Evolutionary conservation across 1,140 invertebrate species (phyloP), one percentile per base, ranked within the genome.

Genomic region (Sipha flava): DNA sequence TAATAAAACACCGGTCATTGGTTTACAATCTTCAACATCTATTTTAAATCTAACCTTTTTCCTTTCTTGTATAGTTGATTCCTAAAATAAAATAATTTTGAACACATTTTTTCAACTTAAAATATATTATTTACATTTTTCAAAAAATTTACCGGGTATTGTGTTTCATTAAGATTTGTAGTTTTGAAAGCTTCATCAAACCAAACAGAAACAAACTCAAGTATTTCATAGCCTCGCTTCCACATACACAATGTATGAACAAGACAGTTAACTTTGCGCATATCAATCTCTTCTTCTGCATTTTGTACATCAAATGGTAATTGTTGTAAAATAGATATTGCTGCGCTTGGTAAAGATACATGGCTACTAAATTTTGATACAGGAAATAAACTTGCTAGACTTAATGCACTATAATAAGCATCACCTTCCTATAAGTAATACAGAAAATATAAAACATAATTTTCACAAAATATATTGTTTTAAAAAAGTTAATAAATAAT

Each of bases 11-110:
- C 73, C 73, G 40, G 73, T 77, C 52, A 57, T n/a, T 26, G 73
- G 73, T 57, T 77, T 77, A 59, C 73, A 77, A 59, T 77, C 73
- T 43, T 77, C 49, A 54, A 54, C n/a, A 54, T 75, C 45, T 26
- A 23, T 59, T 77, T 77, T 26, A 29, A 77, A 77, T 77, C 73
- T 77, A 4, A 77, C 73, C 4, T 16, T 57, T 57, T 47, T 77
- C 26, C 52, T 47, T 77, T n/a, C 16, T 29, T 26, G 9, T 18
- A 4, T n/a, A 26, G 16, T 77, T 37, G 12, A 26, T 29, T 77
- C 73, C 73, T 77, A n/a, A 37, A 73, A 43, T 18, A 26, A 34
- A 73, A 75, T 7, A 52, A 52, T n/a, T 6, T 52, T 7, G 5
- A 4, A 52, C 5, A 75, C 18, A 54, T 12, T 52, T 3, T 37